Evolutionary conservation across 2,113 vertebrate species (phyloP).

Genomic region (Trochalopteron elliotii): DNA sequence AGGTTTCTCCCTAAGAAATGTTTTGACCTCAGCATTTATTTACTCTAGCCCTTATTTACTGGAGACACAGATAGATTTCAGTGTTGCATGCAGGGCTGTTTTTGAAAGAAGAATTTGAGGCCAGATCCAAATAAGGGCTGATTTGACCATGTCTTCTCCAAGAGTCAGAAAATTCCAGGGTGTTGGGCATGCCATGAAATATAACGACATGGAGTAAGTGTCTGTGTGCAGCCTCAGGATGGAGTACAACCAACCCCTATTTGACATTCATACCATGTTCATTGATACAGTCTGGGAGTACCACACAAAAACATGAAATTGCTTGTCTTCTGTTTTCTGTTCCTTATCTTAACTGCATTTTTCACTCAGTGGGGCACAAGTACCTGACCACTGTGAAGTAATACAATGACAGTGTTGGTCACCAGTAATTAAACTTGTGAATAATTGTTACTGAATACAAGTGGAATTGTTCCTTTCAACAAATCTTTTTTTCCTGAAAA

Average conservation of each 20-base stretch:
- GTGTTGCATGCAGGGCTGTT: neutral
- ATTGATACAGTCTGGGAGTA: neutral
- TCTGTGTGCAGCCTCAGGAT: neutral
- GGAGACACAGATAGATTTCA: neutral
- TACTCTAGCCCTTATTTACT: neutral
- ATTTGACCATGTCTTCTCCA: neutral
- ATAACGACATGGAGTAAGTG: neutral
- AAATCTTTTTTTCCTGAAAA: neutral
- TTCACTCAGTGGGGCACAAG: neutral
- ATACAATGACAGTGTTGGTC: neutral
- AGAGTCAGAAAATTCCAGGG: neutral
- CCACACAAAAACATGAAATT: neutral
- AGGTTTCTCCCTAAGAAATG: neutral
- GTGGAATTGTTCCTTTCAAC: neutral
- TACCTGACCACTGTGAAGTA: neutral
- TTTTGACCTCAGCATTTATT: neutral
- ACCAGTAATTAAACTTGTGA: neutral
- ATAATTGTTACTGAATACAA: neutral
- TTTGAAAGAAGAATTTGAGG: neutral
- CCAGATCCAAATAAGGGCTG: neutral
- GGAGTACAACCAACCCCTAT: neutral
- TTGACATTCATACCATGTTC: neutral
- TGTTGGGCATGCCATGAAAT: neutral
- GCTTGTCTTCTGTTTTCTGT: neutral
- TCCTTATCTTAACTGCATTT: neutral